A percentile compares a stretch with the other conserved stretches of the same genome.
Evolutionary conservation across 2,797 vertebrate genomes (phyloP).

Genomic region (Siniperca scherzeri): DNA sequence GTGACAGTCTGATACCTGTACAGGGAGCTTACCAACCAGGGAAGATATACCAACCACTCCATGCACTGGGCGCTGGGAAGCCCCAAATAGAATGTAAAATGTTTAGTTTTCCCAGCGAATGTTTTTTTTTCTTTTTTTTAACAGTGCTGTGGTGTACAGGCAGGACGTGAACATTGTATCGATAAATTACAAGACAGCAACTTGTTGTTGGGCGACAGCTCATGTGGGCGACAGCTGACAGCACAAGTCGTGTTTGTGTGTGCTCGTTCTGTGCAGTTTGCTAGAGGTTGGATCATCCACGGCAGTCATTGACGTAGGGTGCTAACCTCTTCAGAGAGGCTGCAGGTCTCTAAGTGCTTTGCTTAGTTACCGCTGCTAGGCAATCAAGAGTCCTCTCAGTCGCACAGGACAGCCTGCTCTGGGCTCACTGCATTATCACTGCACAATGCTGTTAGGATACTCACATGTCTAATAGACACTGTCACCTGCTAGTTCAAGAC

Average conservation of each 20-base stretch:
- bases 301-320: constrained; percentile 47
- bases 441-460: constrained; percentile 34
- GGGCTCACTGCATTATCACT: constrained; percentile 36
- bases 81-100: too few relatives aligned
- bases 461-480: constrained; percentile 45
- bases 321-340: constrained; percentile 69
- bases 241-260: not conserved
- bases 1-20: too few relatives aligned
- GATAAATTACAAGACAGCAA: too few relatives aligned
- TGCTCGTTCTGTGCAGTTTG: constrained; percentile 40
- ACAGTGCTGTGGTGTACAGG: too few relatives aligned
- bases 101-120: too few relatives aligned
- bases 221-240: too few relatives aligned
- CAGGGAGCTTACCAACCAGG: too few relatives aligned
- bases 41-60: too few relatives aligned
- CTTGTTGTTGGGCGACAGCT: too few relatives aligned
- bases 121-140: too few relatives aligned
- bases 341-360: constrained; percentile 73
- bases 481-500: constrained; percentile 11
- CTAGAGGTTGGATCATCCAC: constrained; percentile 62
- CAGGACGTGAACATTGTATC: too few relatives aligned
- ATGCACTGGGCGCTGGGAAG: too few relatives aligned
- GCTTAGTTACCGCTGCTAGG: constrained; percentile 81
- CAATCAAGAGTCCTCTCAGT: constrained; percentile 60
- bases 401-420: constrained; percentile 31